Base-by-base conservation (phyloP, 2,797 vertebrate genomes). In the Macropodus opercularis region DNA sequence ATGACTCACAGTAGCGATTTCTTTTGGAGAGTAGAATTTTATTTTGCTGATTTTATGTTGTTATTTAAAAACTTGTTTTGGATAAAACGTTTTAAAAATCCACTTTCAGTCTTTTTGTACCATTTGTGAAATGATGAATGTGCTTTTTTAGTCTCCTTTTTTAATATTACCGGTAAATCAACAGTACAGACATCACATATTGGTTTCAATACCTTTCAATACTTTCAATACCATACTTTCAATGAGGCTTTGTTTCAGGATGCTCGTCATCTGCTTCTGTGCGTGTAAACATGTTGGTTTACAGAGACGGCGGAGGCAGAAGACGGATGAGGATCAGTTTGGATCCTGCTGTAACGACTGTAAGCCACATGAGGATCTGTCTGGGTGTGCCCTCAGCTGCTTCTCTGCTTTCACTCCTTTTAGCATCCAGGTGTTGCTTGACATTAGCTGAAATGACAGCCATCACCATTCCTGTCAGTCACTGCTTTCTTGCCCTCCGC, bases 391-490 rank as follows among this genome's bases (percentile, higher is more conserved):
- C 56, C 26, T 3, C 5, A 21, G 22, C 29, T 43, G 1, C 24
- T 39, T 22, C 19, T 22, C 3, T 32, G 40, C 19, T 10, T 31
- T 21, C 3, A 9, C 13, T 27, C 39, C 36, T 21, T 0, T 14
- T 21, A 24, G 46, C 61, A 58, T 53, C 35, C 58, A 76, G 75
- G 74, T 48, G 72, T 57, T 43, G 31, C 35, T 63, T 72, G 77
- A 80, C 26, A 17, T 75, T 73, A 89, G 61, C 57, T n/a, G 24
- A 58, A 59, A 14, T 74, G 90, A 88, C 86, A 80, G 51, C 47
- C 55, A 64, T 84, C 63, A 8, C 52, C 79, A 76, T 64, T 60
- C 62, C 77, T 86, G 85, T 80, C 82, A 83, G 24, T 87, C 77
- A 85, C 29, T 58, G 17, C 3, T 48, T 47, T 39, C 21, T 23